Conservation (phyloP, 2,113 vertebrate species). For the Procavia capensis region DNA sequence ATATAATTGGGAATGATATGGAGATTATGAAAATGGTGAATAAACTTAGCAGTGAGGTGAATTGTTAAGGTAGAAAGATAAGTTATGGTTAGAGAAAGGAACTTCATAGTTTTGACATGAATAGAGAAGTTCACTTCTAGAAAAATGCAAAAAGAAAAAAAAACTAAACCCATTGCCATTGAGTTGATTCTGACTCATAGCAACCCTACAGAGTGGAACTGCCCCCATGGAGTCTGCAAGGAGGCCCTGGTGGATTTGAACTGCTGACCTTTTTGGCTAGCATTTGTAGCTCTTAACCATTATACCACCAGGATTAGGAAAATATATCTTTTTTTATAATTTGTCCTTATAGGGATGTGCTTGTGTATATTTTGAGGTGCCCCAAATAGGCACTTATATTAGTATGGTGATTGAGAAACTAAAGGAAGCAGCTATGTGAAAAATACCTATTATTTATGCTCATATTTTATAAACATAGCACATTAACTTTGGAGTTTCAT, state of each 20-base stretch:
- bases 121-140: background rate
- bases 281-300: too few relatives aligned
- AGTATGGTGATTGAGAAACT: background rate
- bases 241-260: too few relatives aligned
- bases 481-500: background rate
- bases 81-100: conserved; percentile 14
- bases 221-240: too few relatives aligned
- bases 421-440: background rate
- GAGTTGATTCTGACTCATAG: too few relatives aligned
- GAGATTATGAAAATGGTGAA: background rate
- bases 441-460: background rate
- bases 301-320: too few relatives aligned
- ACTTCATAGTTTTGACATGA: background rate
- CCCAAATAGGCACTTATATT: conserved; percentile 26
- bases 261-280: too few relatives aligned
- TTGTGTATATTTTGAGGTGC: background rate
- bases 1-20: background rate
- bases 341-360: conserved; percentile 24
- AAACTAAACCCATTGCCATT: background rate
- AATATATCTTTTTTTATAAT: background rate
- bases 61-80: background rate
- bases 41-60: background rate
- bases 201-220: too few relatives aligned
- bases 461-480: background rate
- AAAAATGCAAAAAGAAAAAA: background rate